Conservation (phyloP, 2,888 invertebrate genomes). For the Leptinotarsa peninsularis region DNA sequence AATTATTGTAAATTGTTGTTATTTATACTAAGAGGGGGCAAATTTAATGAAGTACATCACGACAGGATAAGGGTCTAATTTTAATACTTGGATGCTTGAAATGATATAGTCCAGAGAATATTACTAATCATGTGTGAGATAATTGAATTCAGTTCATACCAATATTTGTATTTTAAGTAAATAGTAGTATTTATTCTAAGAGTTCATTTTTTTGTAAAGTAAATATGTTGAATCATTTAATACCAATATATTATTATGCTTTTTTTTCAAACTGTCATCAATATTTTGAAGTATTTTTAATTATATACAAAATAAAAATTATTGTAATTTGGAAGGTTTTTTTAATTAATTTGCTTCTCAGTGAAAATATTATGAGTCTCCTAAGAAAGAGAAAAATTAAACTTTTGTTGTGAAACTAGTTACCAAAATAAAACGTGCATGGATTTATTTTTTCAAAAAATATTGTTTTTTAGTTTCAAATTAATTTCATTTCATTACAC, state of each 20-base stretch:
- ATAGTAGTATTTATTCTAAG: neutral
- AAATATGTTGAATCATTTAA: neutral
- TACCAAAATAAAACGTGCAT: too few relatives aligned
- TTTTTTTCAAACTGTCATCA: neutral
- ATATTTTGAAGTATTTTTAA: slow-evolving; percentile 18
- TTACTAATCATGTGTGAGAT: neutral
- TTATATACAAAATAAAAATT: slow-evolving; percentile 15
- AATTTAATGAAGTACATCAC: slow-evolving; percentile 12
- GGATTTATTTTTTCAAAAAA: too few relatives aligned
- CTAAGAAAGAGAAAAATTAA: too few relatives aligned
- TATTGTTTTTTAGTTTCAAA: too few relatives aligned
- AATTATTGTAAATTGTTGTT: slow-evolving; percentile 19
- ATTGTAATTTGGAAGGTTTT: neutral
- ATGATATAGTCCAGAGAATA: neutral
- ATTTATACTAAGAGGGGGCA: neutral
- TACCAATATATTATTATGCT: slow-evolving; percentile 1
- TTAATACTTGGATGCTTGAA: neutral
- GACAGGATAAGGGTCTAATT: neutral
- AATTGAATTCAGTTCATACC: slow-evolving; percentile 3
- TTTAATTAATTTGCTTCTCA: neutral
- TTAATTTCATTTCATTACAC: too few relatives aligned
- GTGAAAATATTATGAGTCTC: too few relatives aligned
- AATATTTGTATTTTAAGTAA: neutral
- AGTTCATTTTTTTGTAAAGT: neutral
- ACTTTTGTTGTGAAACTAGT: too few relatives aligned